These are phyloP conservation scores for Neopelma chrysocephalum DNA, from an alignment of 2,797 vertebrate genomes.

Conservation along the genomic window DNA sequence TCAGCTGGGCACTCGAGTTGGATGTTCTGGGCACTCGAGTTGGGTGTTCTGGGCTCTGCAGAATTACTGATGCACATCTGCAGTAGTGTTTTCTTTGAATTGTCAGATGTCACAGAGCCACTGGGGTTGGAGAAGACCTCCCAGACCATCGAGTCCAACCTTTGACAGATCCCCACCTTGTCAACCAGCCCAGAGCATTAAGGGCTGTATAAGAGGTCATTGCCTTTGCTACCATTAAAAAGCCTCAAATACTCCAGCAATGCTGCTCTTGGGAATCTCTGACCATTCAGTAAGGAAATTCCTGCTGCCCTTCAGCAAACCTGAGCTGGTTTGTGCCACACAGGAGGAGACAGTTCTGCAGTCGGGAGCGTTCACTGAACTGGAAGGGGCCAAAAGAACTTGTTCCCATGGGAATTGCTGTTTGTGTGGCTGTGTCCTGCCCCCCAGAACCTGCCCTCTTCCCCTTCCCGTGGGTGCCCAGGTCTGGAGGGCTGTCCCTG, in stretches of 20 bases:
- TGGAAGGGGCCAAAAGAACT: neutral
- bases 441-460: neutral
- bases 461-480: neutral
- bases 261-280: neutral
- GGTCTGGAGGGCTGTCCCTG: neutral
- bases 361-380: neutral
- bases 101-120: neutral
- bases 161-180: neutral
- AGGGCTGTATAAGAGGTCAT: neutral
- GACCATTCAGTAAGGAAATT: neutral
- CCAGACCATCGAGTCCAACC: neutral
- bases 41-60: neutral
- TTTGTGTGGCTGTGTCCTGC: neutral
- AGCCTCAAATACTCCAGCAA: neutral
- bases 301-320: neutral
- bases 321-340: neutral
- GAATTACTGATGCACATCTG: neutral
- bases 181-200: neutral
- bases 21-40: accelerated
- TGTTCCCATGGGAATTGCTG: neutral
- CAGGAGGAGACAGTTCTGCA: neutral
- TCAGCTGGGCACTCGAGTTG: accelerated
- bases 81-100: neutral
- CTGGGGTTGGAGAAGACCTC: neutral
- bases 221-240: neutral